Percentiles rank a stretch among this genome's conserved stretches.
These are phyloP conservation scores for Littorina saxatilis DNA, from an alignment of 1,140 invertebrate genomes.

Conservation along the genomic window DNA sequence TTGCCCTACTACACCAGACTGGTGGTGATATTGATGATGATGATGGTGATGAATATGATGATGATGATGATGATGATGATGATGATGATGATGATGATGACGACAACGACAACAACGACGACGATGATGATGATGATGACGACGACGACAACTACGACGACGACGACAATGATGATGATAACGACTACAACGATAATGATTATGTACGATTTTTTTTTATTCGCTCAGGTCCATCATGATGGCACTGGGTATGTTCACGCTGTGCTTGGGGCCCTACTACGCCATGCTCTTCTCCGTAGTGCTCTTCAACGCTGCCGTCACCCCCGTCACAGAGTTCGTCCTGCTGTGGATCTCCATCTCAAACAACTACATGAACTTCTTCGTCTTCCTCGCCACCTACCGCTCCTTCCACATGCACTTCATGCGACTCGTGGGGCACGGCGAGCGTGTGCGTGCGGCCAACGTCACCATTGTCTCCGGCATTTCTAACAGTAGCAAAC, in stretches of 20 bases:
- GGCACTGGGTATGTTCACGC: conserved; percentile 22
- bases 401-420: conserved; percentile 11
- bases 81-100: too few species aligned
- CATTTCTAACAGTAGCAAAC: neutral
- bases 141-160: too few species aligned
- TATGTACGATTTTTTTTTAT: too few species aligned
- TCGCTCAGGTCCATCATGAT: conserved; percentile 10
- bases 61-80: too few species aligned
- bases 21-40: too few species aligned
- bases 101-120: too few species aligned
- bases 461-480: neutral
- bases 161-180: too few species aligned
- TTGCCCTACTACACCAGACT: too few species aligned
- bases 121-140: too few species aligned
- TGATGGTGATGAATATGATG: too few species aligned
- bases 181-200: too few species aligned
- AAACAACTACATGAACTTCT: conserved; percentile 32
- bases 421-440: neutral
- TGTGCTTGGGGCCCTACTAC: conserved; percentile 29
- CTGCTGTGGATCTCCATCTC: conserved; percentile 24
- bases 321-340: conserved; percentile 2
- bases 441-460: neutral
- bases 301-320: neutral
- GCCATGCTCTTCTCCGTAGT: conserved; percentile 11
- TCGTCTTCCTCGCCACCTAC: conserved; percentile 29